Conservation (phyloP, 2,888 invertebrate genomes). For the Melikaiella ostensackeni region DNA sequence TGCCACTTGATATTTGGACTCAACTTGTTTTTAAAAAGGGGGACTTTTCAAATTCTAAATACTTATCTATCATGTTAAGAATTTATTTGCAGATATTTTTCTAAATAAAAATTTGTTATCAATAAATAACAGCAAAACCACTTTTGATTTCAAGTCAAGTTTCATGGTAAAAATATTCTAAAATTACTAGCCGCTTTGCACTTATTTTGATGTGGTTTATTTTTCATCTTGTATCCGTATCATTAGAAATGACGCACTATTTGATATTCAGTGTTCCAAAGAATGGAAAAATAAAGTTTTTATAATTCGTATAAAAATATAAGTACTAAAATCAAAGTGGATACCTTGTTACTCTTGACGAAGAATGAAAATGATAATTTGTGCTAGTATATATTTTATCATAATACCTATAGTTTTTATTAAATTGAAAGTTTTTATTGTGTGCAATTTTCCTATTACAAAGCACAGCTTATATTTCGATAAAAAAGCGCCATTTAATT, state of each 20-base stretch:
- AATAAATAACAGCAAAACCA: slow-evolving; percentile 9
- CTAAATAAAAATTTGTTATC: neutral
- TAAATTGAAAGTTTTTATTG: neutral
- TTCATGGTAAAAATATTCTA: neutral
- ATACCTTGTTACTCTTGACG: neutral
- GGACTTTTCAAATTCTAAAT: neutral
- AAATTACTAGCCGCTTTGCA: neutral
- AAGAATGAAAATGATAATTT: neutral
- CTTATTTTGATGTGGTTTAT: neutral
- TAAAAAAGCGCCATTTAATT: too few species aligned
- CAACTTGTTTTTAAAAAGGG: neutral
- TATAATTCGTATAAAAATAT: slow-evolving; percentile 13
- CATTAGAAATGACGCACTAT: neutral
- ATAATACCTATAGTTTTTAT: neutral
- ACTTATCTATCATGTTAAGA: too few species aligned
- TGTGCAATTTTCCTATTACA: neutral
- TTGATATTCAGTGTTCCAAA: neutral
- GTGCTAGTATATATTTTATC: neutral
- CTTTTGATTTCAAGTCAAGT: neutral
- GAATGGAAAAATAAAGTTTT: neutral
- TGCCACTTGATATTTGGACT: neutral
- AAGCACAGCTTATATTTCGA: neutral
- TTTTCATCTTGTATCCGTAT: neutral
- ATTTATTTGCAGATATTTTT: too few species aligned
- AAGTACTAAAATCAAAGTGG: slow-evolving; percentile 2